A percentile compares a stretch with the other conserved stretches of the same genome.
Conservation (phyloP, 2,113 vertebrate genomes). For the Oophaga pumilio region DNA sequence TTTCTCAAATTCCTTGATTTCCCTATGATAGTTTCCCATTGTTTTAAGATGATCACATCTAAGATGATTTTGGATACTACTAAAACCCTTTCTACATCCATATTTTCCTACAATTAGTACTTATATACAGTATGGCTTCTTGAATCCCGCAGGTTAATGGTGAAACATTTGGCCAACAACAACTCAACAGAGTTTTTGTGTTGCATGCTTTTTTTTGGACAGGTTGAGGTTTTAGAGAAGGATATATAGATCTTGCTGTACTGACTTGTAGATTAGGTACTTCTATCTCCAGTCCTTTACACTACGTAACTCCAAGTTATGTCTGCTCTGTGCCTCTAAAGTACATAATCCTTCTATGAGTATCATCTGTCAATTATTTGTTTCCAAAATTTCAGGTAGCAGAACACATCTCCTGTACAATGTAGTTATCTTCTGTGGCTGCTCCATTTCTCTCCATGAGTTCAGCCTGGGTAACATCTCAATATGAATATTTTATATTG, state of each 20-base stretch:
- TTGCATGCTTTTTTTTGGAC: neutral
- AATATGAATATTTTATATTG: slow-evolving; percentile 21
- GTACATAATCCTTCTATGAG: neutral
- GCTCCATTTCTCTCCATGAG: slow-evolving; percentile 1
- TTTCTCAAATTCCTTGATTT: too few species aligned
- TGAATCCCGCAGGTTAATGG: neutral
- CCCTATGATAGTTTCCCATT: too few species aligned
- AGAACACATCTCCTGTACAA: neutral
- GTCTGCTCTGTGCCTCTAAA: neutral
- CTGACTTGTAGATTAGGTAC: neutral
- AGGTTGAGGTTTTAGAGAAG: neutral
- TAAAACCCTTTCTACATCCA: too few species aligned
- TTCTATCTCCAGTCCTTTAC: neutral
- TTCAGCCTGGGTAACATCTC: slow-evolving; percentile 22
- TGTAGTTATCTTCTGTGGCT: neutral
- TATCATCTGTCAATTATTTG: neutral
- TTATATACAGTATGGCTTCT: too few species aligned
- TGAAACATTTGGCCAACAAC: too few species aligned
- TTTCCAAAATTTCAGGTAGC: neutral
- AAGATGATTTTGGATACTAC: too few species aligned
- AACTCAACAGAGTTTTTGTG: neutral
- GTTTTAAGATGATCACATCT: too few species aligned
- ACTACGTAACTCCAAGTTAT: neutral
- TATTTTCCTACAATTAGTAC: too few species aligned
- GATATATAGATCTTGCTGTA: neutral